Evolutionary conservation across 2,113 vertebrate genomes (phyloP), one percentile per base, ranked within the genome.

Genomic region (Podarcis raffonei): DNA sequence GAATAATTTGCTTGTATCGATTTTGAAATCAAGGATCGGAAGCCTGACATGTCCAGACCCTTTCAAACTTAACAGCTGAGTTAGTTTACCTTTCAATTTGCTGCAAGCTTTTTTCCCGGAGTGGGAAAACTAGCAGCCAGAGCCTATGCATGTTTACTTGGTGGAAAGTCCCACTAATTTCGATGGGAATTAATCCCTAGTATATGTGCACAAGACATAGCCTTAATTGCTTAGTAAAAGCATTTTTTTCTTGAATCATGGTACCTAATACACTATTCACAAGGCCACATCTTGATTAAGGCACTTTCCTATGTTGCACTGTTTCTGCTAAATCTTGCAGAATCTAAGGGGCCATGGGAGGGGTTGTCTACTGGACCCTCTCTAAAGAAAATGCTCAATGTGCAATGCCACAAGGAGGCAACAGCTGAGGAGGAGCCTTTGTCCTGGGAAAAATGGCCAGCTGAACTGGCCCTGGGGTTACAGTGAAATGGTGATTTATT

Each of bases 1-100:
- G 85, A 86, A 66, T 86, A 86, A 86, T 86, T 86, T 86, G 85
- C 59, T 48, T 78, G 59, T 68, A 86, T 86, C 3, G 85, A 86
- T 86, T 78, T 68, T 78, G 74, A 86, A 86, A 86, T 86, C 85
- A 78, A 86, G 85, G 74, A 77, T 85, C 25, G 59, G 74, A 78
- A 68, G 75, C 75, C 59, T 48, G 85, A 48, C 74, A 68, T 78
- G 85, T 48, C 66, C 75, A 48, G 59, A 3, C 62, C 75, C 75
- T 78, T 65, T 78, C 59, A 23, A 66, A 78, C 62, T 42, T 32
- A 86, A 66, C 35, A 42, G 84, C 74, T 30, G 15, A 66, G 35
- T 48, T 77, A 42, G 85, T 68, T 77, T 78, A 68, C 74, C 85
- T 78, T 78, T 66, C 59, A 13, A 18, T 48, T 78, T n/a, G 59